Evolutionary conservation across 2,113 vertebrate genomes (phyloP).

Genomic region (Syngnathus scovelli): DNA sequence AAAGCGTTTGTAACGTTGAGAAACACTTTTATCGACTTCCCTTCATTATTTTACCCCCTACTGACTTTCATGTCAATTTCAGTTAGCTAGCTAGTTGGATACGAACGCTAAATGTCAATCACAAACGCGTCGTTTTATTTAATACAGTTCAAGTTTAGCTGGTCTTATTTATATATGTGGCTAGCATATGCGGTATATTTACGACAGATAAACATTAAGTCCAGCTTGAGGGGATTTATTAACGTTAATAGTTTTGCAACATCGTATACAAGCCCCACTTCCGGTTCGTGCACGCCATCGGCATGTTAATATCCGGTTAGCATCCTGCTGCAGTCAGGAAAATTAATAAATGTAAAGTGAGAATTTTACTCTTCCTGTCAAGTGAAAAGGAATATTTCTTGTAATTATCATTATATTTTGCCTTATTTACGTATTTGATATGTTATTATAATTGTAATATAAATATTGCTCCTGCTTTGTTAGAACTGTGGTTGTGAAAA

Average conservation of each 20-base stretch:
- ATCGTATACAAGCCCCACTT: background rate
- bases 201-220: background rate
- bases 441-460: too few relatives aligned
- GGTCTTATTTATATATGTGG: background rate
- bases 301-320: background rate
- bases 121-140: background rate
- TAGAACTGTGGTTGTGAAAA: too few relatives aligned
- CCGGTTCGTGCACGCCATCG: background rate
- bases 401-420: too few relatives aligned
- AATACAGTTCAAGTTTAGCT: background rate
- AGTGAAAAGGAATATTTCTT: too few relatives aligned
- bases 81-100: slow-evolving; percentile 8
- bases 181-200: too few relatives aligned
- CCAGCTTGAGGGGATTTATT: background rate
- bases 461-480: too few relatives aligned
- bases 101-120: slow-evolving; percentile 27
- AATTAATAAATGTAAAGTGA: too few relatives aligned
- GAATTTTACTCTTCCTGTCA: too few relatives aligned
- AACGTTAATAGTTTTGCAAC: background rate
- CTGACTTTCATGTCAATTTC: background rate
- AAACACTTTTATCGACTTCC: background rate
- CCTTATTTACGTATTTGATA: too few relatives aligned
- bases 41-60: too few relatives aligned
- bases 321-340: background rate
- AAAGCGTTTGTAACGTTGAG: background rate